Conservation (phyloP, 2,888 invertebrate genomes). For the Zelleria hepariella region DNA sequence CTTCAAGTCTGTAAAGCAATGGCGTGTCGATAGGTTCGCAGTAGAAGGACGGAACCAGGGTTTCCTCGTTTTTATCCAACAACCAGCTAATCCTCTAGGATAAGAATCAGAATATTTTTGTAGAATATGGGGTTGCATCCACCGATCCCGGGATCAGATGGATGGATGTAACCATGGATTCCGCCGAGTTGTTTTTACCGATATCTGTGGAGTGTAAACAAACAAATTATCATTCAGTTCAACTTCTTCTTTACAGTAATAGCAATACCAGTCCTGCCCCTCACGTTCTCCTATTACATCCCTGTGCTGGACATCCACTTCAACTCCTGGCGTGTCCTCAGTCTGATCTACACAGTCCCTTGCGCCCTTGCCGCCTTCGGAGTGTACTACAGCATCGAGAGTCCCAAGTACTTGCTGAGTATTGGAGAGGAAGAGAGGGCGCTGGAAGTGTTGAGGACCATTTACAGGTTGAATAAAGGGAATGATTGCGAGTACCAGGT, state of each 20-base stretch:
- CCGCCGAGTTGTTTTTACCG: too few species aligned
- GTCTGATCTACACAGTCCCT: slow-evolving; percentile 74
- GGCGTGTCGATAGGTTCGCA: too few species aligned
- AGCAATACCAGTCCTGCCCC: slow-evolving; percentile 76
- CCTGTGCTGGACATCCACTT: slow-evolving; percentile 64
- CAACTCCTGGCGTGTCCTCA: slow-evolving; percentile 81
- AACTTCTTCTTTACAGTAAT: slow-evolving; percentile 60
- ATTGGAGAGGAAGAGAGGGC: slow-evolving; percentile 70
- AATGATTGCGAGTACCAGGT: slow-evolving; percentile 41
- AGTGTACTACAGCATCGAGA: slow-evolving; percentile 75
- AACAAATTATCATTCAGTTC: too few species aligned
- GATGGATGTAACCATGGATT: too few species aligned
- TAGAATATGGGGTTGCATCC: too few species aligned
- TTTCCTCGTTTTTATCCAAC: too few species aligned
- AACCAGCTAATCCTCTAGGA: too few species aligned
- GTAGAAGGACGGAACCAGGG: too few species aligned
- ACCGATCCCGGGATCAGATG: too few species aligned
- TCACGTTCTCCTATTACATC: slow-evolving; percentile 53
- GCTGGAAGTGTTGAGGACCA: slow-evolving; percentile 43
- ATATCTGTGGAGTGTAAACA: too few species aligned
- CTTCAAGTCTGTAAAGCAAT: too few species aligned
- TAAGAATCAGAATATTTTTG: too few species aligned
- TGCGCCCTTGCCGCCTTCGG: slow-evolving; percentile 72
- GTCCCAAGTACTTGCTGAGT: slow-evolving; percentile 80
- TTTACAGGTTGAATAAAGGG: slow-evolving; percentile 41